Base-by-base conservation (phyloP, 2,113 vertebrate species). In the Synchiropus splendidus region DNA sequence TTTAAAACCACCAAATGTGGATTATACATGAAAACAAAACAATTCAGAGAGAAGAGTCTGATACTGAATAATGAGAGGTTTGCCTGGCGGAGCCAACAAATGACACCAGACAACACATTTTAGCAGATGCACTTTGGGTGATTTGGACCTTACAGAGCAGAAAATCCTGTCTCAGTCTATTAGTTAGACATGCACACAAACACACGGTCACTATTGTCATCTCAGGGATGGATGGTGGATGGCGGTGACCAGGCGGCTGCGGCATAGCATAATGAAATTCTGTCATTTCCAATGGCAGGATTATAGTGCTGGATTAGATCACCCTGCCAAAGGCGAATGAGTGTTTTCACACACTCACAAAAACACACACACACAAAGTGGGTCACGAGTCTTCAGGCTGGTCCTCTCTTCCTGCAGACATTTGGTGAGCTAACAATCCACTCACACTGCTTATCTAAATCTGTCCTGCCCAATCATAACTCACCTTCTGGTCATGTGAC, bases 251-350 rank as follows among this genome's bases (percentile, higher is more conserved):
- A 45, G 18, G 33, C 18, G 14, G 41, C 34, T 31, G 54, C 54
- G 48, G 56, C 47, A 54, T 48, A 53, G 61, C 55, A 33, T 70
- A 74, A 82, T 77, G 63, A 74, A 63, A 79, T 64, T 57, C 56
- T 65, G 62, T 72, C 60, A 61, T 61, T 58, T 72, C 58, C 66
- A 71, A 54, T 61, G 52, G 65, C 47, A 32, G 74, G 60, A 79
- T 79, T 80, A 80, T 47, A 48, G 60, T 14, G 30, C 32, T 39
- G 51, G 74, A 79, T 82, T 80, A 76, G 54, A 60, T 77, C 67
- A 74, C 70, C 36, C 52, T 5, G 61, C 70, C 69, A 40, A 21
- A 64, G 57, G 74, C 37, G 27, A 49, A 44, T 45, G 53, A 56
- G 43, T 40, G 61, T 54, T 39, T 58, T 43, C 56, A 54, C 67